Conservation (phyloP, 30 jellyfish, hydroid and myxozoan species). For the Aurelia sp. region DNA sequence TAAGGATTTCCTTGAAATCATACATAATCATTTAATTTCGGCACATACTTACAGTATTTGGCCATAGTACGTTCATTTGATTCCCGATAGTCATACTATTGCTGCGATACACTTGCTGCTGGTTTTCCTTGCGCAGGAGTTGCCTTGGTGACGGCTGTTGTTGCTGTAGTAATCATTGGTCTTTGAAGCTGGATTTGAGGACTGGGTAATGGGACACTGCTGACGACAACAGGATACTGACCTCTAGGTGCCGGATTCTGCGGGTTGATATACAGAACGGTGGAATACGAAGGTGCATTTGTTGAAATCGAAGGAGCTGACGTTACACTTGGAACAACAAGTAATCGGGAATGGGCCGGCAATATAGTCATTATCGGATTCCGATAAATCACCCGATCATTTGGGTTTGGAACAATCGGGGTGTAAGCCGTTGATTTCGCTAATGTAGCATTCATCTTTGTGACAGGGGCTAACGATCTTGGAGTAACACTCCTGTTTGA, state of each 20-base stretch:
- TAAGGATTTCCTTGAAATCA: too few relatives aligned
- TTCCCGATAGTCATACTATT: too few relatives aligned
- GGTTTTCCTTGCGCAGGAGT: too few relatives aligned
- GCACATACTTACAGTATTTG: too few relatives aligned
- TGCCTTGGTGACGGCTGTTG: not conserved
- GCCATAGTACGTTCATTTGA: too few relatives aligned
- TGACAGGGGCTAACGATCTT: not conserved
- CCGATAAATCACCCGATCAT: slow-evolving; percentile 42
- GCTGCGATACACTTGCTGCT: too few relatives aligned
- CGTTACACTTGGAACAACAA: slow-evolving; percentile 46
- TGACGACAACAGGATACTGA: slow-evolving; percentile 10
- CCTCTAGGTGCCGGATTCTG: slow-evolving; percentile 25
- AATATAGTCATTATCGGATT: slow-evolving; percentile 54
- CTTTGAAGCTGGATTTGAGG: not conserved
- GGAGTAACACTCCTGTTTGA: not conserved
- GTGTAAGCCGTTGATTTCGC: slow-evolving; percentile 3
- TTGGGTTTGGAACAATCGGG: slow-evolving; percentile 17
- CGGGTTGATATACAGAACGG: slow-evolving; percentile 55
- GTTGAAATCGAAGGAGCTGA: slow-evolving; percentile 10
- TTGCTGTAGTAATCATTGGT: slow-evolving; percentile 5
- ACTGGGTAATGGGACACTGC: not conserved
- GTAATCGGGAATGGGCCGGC: slow-evolving; percentile 58
- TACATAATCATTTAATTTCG: too few relatives aligned
- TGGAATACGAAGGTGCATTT: slow-evolving; percentile 19
- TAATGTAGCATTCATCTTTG: not conserved